Percentiles rank a stretch among this genome's conserved stretches.
phyloP scores from a whole-genome alignment of 2,113 vertebrate genomes.

The Vidua macroura region DNA sequence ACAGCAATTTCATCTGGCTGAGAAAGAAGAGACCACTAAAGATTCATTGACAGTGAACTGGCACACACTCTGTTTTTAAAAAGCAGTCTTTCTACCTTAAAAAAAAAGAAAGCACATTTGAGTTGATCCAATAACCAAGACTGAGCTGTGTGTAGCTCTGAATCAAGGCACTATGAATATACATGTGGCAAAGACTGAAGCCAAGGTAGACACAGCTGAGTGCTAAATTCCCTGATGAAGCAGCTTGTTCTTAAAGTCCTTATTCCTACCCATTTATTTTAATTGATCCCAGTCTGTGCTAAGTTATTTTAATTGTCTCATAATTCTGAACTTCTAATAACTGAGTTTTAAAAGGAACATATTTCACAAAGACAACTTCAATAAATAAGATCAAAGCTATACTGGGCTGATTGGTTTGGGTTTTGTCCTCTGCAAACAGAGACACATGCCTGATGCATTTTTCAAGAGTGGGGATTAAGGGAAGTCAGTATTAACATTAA shows the following conservation, averaged over 20 bases:
- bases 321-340: constrained; percentile 58
- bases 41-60: neutral
- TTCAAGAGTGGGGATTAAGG: neutral
- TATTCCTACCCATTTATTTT: constrained; percentile 59
- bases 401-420: neutral
- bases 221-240: constrained; percentile 26
- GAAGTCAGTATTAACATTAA: neutral
- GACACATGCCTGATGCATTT: neutral
- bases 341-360: constrained; percentile 49
- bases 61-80: neutral
- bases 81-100: neutral
- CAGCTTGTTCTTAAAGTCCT: constrained; percentile 35
- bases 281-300: constrained; percentile 59
- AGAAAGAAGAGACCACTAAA: neutral
- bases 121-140: neutral
- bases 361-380: constrained; percentile 48
- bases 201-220: neutral
- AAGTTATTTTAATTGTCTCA: constrained; percentile 60
- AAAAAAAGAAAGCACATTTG: neutral
- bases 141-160: neutral
- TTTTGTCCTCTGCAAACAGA: constrained; percentile 32
- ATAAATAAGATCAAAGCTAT: constrained; percentile 44
- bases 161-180: neutral
- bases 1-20: neutral
- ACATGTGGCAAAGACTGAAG: neutral